These are phyloP conservation scores for Epicauta chinensis DNA, from an alignment of 1,140 invertebrate species.

Conservation along the genomic window DNA sequence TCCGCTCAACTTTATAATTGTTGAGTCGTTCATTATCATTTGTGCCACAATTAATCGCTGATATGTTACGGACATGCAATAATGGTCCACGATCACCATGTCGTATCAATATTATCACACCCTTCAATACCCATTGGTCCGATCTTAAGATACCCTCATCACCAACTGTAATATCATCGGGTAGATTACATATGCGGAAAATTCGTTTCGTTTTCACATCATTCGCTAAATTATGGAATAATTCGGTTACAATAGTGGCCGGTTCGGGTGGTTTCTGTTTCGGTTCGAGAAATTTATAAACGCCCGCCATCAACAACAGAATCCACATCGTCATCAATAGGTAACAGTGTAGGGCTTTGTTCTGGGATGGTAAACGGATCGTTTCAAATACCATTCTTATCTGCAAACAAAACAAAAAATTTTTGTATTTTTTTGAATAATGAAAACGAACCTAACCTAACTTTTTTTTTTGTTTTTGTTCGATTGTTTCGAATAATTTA, in stretches of 20 bases:
- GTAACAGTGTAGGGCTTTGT: slow-evolving; percentile 70
- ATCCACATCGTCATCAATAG: slow-evolving; percentile 72
- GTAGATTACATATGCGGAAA: slow-evolving; percentile 60
- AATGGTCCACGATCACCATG: slow-evolving; percentile 86
- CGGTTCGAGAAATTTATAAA: slow-evolving; percentile 68
- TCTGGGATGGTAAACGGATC: slow-evolving; percentile 43
- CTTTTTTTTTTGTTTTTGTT: background rate
- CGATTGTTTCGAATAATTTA: background rate
- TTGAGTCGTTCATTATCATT: slow-evolving; percentile 31
- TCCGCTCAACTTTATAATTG: slow-evolving; percentile 38
- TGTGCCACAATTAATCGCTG: slow-evolving; percentile 67
- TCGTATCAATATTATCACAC: slow-evolving; percentile 71
- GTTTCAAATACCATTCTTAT: slow-evolving; percentile 12
- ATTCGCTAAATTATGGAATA: slow-evolving; percentile 49
- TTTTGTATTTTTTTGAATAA: background rate
- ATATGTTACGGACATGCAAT: slow-evolving; percentile 67
- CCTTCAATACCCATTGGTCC: slow-evolving; percentile 64
- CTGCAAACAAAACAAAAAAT: background rate
- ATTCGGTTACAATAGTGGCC: slow-evolving; percentile 42
- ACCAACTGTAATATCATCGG: slow-evolving; percentile 55
- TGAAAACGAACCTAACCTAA: slow-evolving; percentile 16
- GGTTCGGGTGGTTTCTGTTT: slow-evolving; percentile 42
- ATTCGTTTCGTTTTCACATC: slow-evolving; percentile 57
- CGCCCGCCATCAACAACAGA: slow-evolving; percentile 67
- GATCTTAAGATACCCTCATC: slow-evolving; percentile 62